Base-by-base conservation (phyloP, 2,888 invertebrate species). In the Homarus gammarus region DNA sequence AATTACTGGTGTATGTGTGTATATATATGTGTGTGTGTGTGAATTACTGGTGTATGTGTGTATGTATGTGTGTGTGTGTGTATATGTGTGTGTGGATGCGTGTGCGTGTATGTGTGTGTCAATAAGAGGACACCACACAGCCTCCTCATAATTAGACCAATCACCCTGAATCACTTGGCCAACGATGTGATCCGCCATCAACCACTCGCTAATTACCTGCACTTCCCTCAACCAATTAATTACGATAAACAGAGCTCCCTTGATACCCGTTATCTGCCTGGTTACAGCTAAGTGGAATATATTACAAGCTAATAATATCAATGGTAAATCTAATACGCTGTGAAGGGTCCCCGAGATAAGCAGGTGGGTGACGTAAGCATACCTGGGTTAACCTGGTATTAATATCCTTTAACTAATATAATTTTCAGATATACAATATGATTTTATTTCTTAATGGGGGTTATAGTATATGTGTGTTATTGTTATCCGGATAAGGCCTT, bases 201-300 rank as follows among this genome's bases (percentile, higher is more conserved):
- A 27, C 8, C 31, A 8, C n/a, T n/a, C 27, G 0, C 64, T 64
- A 64, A 64, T 64, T 64, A 64, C 64, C 15, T 1, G 64, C 10
- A 27, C 6, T 27, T 64, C 64, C 64, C 31, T 1, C n/a, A 5
- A 22, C 18, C 31, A 64, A 64, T 64, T 64, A 64, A 64, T 64
- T 64, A 64, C 27, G 27, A 64, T 27, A 64, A 64, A 64, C 27
- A 64, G 64, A 1, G 64, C 64, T 8, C 27, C 64, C 64, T 12
- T 64, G 64, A 64, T 64, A 64, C 64, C 64, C 12, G 27, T 27
- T 64, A 64, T 64, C 64, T 27, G 64, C 64, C 27, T 64, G 64
- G 27, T 64, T 27, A 64, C n/a, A 27, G 64, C 27, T 64, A 27
- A n/a, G 64, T 27, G 64, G 27, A 27, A 64, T 22, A 27, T 27